Percentiles rank a stretch among this genome's conserved stretches.
These are phyloP conservation scores for Neria commutata DNA, from an alignment of 2,888 invertebrate species.

Conservation along the genomic window DNA sequence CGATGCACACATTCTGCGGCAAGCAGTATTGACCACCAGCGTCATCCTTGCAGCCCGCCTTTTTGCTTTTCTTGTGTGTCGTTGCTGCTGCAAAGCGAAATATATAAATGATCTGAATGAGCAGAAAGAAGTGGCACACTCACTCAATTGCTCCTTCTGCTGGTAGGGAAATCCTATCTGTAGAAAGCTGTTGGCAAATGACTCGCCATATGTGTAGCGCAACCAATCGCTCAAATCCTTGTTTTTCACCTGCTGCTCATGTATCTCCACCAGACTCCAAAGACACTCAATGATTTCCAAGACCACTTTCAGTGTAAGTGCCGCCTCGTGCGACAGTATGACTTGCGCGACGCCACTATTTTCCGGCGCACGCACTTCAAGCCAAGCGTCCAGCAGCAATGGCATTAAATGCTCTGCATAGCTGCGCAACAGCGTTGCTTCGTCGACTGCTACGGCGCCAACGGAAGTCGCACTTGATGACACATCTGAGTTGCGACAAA, in stretches of 20 bases:
- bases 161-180: slow-evolving; percentile 53
- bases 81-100: not conserved
- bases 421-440: slow-evolving; percentile 65
- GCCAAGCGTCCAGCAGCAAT: slow-evolving; percentile 81
- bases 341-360: slow-evolving; percentile 25
- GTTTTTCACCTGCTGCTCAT: slow-evolving; percentile 45
- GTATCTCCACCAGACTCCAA: slow-evolving; percentile 63
- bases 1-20: slow-evolving; percentile 65
- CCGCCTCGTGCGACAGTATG: slow-evolving; percentile 69
- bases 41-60: too few species aligned
- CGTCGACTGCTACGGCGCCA: slow-evolving; percentile 39
- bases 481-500: slow-evolving; percentile 60
- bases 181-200: slow-evolving; percentile 67
- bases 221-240: slow-evolving; percentile 64
- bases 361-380: slow-evolving; percentile 72
- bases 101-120: too few species aligned
- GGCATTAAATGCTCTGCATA: slow-evolving; percentile 76
- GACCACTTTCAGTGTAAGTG: slow-evolving; percentile 68
- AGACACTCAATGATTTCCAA: slow-evolving; percentile 69
- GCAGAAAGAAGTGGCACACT: too few species aligned
- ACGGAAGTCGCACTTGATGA: slow-evolving; percentile 5
- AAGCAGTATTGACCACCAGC: slow-evolving; percentile 62
- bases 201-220: slow-evolving; percentile 64
- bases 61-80: too few species aligned
- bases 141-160: too few species aligned